Evolutionary conservation across 1,140 invertebrate species (phyloP).

Genomic region (Drosophila funebris): DNA sequence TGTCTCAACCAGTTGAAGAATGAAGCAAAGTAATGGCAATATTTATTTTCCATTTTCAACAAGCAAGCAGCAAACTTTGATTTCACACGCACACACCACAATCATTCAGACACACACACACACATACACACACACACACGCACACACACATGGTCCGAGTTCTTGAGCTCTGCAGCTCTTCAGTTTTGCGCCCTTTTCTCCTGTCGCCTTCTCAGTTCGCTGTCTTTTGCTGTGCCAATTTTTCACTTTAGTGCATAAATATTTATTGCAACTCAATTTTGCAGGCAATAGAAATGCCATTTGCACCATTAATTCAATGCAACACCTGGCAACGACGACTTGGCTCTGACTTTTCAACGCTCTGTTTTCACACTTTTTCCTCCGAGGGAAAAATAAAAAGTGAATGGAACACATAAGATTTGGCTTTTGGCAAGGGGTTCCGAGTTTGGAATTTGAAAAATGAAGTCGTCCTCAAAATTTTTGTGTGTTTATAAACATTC

Average conservation of each 20-base stretch:
- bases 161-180: constrained; percentile 1
- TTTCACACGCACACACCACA: constrained; percentile 39
- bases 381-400: background rate
- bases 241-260: constrained; percentile 81
- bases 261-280: constrained; percentile 81
- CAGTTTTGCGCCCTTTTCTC: constrained; percentile 5
- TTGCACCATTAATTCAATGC: constrained; percentile 81
- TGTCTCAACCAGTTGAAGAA: constrained; percentile 40
- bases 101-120: background rate
- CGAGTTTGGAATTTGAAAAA: constrained; percentile 70
- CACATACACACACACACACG: background rate
- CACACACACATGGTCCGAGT: background rate
- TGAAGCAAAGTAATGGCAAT: constrained; percentile 71
- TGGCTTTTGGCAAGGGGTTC: constrained; percentile 32
- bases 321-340: constrained; percentile 78
- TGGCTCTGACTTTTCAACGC: constrained; percentile 55
- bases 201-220: constrained; percentile 19
- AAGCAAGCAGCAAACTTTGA: constrained; percentile 44
- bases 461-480: constrained; percentile 72
- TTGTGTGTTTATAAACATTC: constrained; percentile 78
- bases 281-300: constrained; percentile 81
- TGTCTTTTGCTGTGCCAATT: constrained; percentile 76
- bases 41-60: constrained; percentile 70
- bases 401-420: constrained; percentile 2
- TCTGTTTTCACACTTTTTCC: background rate